phyloP scores from a whole-genome alignment of 2,888 invertebrate species.

The Protodeltote pygarga region DNA sequence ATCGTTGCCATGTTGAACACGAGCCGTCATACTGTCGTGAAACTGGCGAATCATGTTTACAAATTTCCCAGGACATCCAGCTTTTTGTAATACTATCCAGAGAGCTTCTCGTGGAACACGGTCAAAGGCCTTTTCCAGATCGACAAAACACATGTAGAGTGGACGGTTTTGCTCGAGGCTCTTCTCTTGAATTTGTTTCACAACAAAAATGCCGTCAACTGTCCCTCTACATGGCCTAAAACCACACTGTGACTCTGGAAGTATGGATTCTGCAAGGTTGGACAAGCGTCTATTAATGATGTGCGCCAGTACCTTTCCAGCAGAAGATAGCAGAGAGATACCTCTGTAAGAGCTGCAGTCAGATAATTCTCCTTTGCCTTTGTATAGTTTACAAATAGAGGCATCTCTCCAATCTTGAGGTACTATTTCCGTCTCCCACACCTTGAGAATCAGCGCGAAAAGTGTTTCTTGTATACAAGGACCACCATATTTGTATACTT shows the following conservation, averaged over 20 bases:
- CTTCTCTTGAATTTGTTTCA: constrained; percentile 7
- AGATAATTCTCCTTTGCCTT: not conserved
- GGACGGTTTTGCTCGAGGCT: not conserved
- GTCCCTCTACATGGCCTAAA: not conserved
- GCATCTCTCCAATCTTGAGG: not conserved
- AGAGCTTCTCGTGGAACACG: not conserved
- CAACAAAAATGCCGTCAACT: constrained; percentile 2
- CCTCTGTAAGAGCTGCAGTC: not conserved
- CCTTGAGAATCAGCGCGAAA: no score
- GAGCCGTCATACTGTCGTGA: not conserved
- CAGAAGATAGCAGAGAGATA: not conserved
- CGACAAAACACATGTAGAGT: no score
- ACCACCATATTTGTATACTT: not conserved
- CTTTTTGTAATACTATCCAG: constrained; percentile 1
- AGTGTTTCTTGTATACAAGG: not conserved
- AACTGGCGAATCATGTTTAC: not conserved
- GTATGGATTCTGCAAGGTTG: not conserved
- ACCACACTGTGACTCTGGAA: not conserved
- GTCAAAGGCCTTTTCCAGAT: constrained; percentile 7
- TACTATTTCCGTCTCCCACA: no score
- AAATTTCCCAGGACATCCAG: not conserved
- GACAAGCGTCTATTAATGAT: not conserved
- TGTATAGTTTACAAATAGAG: not conserved
- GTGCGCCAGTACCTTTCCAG: no score
- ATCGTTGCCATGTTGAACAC: not conserved